Conservation (phyloP, 37 sponge, comb jelly and placozoan genomes). For the Ephydatia muelleri region DNA sequence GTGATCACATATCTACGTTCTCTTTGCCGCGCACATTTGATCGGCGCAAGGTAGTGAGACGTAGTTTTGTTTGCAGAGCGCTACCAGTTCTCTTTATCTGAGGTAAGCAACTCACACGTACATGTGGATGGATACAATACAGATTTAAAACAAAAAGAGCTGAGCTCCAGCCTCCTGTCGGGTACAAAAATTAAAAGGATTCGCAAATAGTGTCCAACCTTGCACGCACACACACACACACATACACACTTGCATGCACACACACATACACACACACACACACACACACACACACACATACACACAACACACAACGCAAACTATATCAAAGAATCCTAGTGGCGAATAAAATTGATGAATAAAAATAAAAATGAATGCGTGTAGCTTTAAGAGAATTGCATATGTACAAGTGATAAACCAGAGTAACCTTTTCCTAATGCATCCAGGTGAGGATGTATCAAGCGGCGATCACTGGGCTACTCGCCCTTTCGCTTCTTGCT, state of each 20-base stretch:
- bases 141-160: too few species aligned
- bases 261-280: neutral
- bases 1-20: neutral
- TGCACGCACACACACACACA: neutral
- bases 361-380: too few species aligned
- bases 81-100: neutral
- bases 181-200: neutral
- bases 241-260: neutral
- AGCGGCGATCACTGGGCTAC: neutral
- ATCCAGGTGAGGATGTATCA: neutral
- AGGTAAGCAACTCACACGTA: neutral
- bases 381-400: too few species aligned
- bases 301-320: too few species aligned
- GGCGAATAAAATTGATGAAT: too few species aligned
- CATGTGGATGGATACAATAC: too few species aligned
- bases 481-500: neutral
- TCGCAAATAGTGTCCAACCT: too few species aligned
- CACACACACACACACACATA: too few species aligned
- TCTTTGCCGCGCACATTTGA: neutral
- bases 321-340: too few species aligned
- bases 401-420: too few species aligned
- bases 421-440: too few species aligned
- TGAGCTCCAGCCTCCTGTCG: neutral
- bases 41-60: neutral
- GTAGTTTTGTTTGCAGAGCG: neutral